These are phyloP conservation scores for Gymnoscopelus microlampas DNA, from an alignment of 2,797 vertebrate species.

Conservation along the genomic window DNA sequence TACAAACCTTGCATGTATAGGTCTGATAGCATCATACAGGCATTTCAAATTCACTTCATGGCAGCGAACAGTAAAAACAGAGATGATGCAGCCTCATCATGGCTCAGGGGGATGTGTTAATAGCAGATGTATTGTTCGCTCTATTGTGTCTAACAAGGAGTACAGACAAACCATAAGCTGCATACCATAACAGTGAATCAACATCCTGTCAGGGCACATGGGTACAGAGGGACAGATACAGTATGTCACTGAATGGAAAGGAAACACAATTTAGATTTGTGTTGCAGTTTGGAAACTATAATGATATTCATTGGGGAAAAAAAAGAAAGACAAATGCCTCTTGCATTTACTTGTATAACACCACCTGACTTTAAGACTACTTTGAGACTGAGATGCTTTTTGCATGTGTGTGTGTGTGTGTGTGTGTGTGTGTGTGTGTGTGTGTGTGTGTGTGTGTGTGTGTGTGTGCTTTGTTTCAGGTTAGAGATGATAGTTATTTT, in stretches of 20 bases:
- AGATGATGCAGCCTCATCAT: constrained; percentile 40
- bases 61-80: constrained; percentile 39
- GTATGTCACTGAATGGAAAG: constrained; percentile 24
- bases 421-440: too few relatives aligned
- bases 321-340: too few relatives aligned
- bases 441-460: too few relatives aligned
- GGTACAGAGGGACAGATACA: neutral
- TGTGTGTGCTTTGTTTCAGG: too few relatives aligned
- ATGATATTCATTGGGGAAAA: constrained; percentile 19
- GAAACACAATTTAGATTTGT: constrained; percentile 40
- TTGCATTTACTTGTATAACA: neutral
- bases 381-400: too few relatives aligned
- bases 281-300: constrained; percentile 32
- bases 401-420: too few relatives aligned
- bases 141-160: constrained; percentile 52
- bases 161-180: constrained; percentile 50
- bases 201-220: constrained; percentile 24
- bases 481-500: neutral
- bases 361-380: too few relatives aligned
- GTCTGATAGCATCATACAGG: constrained; percentile 50
- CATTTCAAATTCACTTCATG: constrained; percentile 47
- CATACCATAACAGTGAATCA: constrained; percentile 44
- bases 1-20: constrained; percentile 42
- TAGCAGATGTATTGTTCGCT: constrained; percentile 57
- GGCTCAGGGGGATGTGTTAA: constrained; percentile 31